Percentiles rank a stretch among this genome's conserved stretches.
phyloP scores from a whole-genome alignment of 2,888 invertebrate species.

The Diachrysia chrysitis region DNA sequence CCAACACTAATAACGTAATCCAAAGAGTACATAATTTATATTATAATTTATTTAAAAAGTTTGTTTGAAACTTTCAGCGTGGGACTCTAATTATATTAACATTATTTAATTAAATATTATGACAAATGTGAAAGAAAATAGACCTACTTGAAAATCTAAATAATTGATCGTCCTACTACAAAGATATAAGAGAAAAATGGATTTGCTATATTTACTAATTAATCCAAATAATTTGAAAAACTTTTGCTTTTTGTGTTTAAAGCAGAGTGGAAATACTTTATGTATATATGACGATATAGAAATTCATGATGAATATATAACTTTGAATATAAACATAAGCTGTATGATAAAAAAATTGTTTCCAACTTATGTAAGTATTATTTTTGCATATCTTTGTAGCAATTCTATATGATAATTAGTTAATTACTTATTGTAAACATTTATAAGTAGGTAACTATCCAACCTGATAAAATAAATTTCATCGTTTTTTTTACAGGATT shows the following conservation, averaged over 20 bases:
- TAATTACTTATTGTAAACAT: too few relatives aligned
- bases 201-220: conserved; percentile 45
- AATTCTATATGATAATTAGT: too few relatives aligned
- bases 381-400: not conserved
- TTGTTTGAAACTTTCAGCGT: too few relatives aligned
- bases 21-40: too few relatives aligned
- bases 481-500: conserved; percentile 71
- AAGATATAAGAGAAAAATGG: conserved; percentile 28
- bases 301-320: conserved; percentile 59
- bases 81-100: too few relatives aligned
- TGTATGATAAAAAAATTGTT: conserved; percentile 67
- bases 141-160: too few relatives aligned
- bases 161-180: not conserved
- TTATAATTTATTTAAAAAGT: too few relatives aligned
- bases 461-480: too few relatives aligned
- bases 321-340: conserved; percentile 55
- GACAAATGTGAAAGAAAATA: not conserved
- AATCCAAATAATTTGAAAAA: conserved; percentile 37
- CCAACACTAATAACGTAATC: too few relatives aligned
- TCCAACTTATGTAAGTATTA: conserved; percentile 69
- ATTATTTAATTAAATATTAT: not conserved
- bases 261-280: conserved; percentile 48
- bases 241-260: conserved; percentile 73
- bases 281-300: conserved; percentile 55
- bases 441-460: too few relatives aligned